Percentiles rank a stretch among this genome's conserved stretches.
Evolutionary conservation across 2,888 invertebrate species (phyloP).

Genomic region (Stenchaetothrips biformis): DNA sequence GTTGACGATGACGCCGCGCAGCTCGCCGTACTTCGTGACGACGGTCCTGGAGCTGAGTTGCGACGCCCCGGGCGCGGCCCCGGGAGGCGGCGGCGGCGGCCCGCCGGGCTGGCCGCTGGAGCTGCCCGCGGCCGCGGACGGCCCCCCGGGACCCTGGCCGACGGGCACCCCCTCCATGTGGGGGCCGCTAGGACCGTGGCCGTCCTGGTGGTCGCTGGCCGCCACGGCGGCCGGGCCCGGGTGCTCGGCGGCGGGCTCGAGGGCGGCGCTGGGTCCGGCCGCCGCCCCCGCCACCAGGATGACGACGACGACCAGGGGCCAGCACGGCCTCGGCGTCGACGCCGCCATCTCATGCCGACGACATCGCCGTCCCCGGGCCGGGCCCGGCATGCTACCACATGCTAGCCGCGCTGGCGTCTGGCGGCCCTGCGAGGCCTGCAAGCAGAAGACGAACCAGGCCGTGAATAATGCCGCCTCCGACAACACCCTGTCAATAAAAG

Average conservation of each 20-base stretch:
- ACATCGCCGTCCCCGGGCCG: not conserved
- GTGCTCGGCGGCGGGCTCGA: not conserved
- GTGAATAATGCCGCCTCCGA: not conserved
- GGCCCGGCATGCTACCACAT: constrained; percentile 3
- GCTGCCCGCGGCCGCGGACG: not conserved
- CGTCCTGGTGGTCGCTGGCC: not conserved
- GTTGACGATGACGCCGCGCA: constrained; percentile 18
- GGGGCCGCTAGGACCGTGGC: not conserved
- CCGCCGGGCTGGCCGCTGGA: not conserved
- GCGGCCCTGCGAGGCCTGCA: not conserved
- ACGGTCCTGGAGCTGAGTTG: constrained; percentile 11
- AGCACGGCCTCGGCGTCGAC: not conserved
- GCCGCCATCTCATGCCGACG: not conserved
- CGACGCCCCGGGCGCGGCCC: not conserved
- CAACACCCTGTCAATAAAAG: not conserved
- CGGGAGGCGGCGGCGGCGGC: not conserved
- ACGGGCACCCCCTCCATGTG: not conserved
- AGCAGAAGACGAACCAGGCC: not conserved
- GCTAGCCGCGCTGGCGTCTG: not conserved
- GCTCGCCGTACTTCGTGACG: constrained; percentile 13
- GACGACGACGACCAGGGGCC: not conserved
- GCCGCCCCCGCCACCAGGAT: not conserved
- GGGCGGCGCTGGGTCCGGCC: not conserved
- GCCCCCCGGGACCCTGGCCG: not conserved
- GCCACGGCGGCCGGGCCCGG: not conserved